A percentile compares a stretch with the other conserved stretches of the same genome.
These are phyloP conservation scores for Holothuria leucospilota DNA, from an alignment of 53 echinoderm and acorn worm genomes.

Conservation along the genomic window DNA sequence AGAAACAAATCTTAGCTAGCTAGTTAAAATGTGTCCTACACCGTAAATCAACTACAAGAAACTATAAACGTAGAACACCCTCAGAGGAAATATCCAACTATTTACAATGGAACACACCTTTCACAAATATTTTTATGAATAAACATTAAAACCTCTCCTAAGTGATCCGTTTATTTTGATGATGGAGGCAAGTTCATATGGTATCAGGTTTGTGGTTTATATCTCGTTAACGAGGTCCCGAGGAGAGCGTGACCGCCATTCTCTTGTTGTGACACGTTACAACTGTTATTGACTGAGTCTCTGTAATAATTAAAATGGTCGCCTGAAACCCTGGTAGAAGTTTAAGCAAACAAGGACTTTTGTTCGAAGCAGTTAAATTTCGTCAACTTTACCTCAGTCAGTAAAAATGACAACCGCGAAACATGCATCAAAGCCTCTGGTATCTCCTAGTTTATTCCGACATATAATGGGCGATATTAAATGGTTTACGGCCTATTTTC, in stretches of 20 bases:
- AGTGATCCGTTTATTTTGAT: slow-evolving; percentile 53
- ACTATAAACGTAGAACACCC: no score
- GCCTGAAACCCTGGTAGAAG: slow-evolving; percentile 21
- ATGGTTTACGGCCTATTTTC: slow-evolving; percentile 31
- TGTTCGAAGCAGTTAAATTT: slow-evolving; percentile 39
- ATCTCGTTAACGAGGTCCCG: slow-evolving; percentile 29
- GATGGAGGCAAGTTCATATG: slow-evolving; percentile 33
- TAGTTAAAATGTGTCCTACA: no score
- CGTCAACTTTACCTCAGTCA: slow-evolving; percentile 47
- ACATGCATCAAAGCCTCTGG: slow-evolving; percentile 16
- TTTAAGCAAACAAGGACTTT: slow-evolving; percentile 49
- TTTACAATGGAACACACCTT: slow-evolving; percentile 29
- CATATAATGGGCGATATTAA: slow-evolving; percentile 30
- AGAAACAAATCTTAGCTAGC: no score
- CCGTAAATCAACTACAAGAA: no score
- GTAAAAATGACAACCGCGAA: slow-evolving; percentile 48
- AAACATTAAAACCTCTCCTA: slow-evolving; percentile 46
- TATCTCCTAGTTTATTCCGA: slow-evolving; percentile 23
- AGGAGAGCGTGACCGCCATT: not conserved
- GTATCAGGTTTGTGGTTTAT: slow-evolving; percentile 18
- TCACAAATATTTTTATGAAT: slow-evolving; percentile 51
- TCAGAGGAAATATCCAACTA: no score
- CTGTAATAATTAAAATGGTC: slow-evolving; percentile 27
- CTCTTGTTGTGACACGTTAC: slow-evolving; percentile 29
- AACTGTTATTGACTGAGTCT: slow-evolving; percentile 19